Conservation (phyloP, 2,113 vertebrate species). For the Neopipo cinnamomea region DNA sequence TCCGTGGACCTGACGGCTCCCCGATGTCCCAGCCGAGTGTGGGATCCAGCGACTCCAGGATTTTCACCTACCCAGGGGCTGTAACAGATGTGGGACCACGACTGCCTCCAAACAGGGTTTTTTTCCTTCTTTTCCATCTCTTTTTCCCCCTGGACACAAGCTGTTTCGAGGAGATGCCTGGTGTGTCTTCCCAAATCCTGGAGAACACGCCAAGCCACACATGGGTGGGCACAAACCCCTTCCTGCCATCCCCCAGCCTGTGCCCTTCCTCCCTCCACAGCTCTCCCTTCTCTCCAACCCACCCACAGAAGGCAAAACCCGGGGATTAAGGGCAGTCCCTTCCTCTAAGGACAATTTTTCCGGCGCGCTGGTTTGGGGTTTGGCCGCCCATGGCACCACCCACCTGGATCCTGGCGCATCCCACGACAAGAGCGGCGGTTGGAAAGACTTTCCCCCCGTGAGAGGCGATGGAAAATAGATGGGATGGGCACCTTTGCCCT, state of each 20-base stretch:
- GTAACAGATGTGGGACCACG: rapidly evolving
- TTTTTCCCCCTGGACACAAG: not conserved
- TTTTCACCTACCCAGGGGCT: not conserved
- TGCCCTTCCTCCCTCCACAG: not conserved
- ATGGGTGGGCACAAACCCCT: not conserved
- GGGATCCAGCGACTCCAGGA: not conserved
- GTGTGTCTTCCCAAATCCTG: not conserved
- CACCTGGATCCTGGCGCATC: rapidly evolving
- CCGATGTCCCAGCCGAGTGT: not conserved
- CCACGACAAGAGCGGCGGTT: rapidly evolving
- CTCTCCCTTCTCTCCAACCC: not conserved
- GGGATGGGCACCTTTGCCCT: not conserved
- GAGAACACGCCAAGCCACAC: not conserved
- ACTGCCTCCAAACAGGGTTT: not conserved
- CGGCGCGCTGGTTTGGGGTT: not conserved
- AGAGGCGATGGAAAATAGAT: not conserved
- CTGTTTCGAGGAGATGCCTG: not conserved
- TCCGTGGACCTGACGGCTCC: not conserved
- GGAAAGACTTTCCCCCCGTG: rapidly evolving
- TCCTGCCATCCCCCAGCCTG: not conserved
- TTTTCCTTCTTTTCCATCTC: not conserved
- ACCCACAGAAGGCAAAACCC: not conserved
- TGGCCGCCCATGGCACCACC: not conserved
- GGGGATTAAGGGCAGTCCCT: not conserved
- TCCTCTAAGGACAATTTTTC: not conserved